Conservation (phyloP, 2,888 invertebrate species). For the Machimus atricapillus region DNA sequence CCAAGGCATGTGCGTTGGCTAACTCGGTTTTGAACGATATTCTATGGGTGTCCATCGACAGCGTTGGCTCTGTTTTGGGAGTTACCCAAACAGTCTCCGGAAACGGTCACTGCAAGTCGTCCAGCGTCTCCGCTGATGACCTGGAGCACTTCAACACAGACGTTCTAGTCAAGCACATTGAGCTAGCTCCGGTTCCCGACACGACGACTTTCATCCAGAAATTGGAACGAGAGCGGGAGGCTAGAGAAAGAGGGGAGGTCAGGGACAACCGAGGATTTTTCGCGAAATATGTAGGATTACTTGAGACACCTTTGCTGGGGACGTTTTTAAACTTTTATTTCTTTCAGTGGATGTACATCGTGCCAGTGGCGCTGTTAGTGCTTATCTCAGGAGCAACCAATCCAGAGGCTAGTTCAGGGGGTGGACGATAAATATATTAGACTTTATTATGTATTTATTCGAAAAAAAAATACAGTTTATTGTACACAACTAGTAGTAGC, state of each 20-base stretch:
- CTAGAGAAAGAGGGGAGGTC: conserved; percentile 85
- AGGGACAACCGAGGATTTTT: conserved; percentile 96
- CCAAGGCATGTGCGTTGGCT: conserved; percentile 80
- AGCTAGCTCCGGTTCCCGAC: conserved; percentile 88
- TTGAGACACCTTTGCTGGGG: neutral
- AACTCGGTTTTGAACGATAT: conserved; percentile 80
- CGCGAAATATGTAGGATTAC: conserved; percentile 91
- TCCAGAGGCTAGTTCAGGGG: conserved; percentile 69
- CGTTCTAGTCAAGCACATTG: conserved; percentile 80
- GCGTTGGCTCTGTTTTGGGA: conserved; percentile 79
- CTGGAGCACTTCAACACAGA: conserved; percentile 74
- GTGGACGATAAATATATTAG: conserved; percentile 23
- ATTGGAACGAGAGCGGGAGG: conserved; percentile 88
- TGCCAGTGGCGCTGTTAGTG: conserved; percentile 90
- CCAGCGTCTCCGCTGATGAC: conserved; percentile 56
- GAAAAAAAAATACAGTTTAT: neutral
- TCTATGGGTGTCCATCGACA: conserved; percentile 81
- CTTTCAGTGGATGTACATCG: conserved; percentile 98
- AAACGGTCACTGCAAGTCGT: conserved; percentile 45
- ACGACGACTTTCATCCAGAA: conserved; percentile 95
- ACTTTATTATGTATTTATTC: neutral
- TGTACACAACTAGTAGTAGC: neutral
- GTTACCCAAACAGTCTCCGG: conserved; percentile 67
- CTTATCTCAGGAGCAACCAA: conserved; percentile 87
- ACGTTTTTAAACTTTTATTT: conserved; percentile 48